Percentiles rank a stretch among this genome's conserved stretches.
phyloP scores from a whole-genome alignment of 1,140 invertebrate genomes.

The Phymastichus coffea region DNA sequence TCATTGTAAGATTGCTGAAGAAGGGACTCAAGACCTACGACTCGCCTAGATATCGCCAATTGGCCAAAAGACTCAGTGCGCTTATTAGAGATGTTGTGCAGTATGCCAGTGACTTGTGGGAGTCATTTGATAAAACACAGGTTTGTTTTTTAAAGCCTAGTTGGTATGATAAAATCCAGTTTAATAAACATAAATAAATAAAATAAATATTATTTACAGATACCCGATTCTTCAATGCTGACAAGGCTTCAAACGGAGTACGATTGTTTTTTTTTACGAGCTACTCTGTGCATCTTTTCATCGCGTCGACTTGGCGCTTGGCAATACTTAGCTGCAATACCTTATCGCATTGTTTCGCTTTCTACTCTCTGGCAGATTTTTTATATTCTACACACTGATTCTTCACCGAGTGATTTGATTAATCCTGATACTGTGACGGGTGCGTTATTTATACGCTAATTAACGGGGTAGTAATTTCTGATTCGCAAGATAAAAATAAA shows the following conservation, averaged over 20 bases:
- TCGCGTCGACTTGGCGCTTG: constrained; percentile 75
- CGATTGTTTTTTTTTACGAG: constrained; percentile 70
- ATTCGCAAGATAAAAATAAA: too few species aligned
- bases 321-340: constrained; percentile 81
- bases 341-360: constrained; percentile 68
- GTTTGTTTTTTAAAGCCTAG: constrained; percentile 28
- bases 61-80: constrained; percentile 69
- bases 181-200: too few species aligned
- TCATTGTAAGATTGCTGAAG: constrained; percentile 65
- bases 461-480: too few species aligned
- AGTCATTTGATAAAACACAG: constrained; percentile 57
- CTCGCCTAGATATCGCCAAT: constrained; percentile 67
- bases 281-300: constrained; percentile 71
- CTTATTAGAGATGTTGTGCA: constrained; percentile 72
- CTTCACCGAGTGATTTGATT: constrained; percentile 30
- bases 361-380: constrained; percentile 72
- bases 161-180: constrained; percentile 5
- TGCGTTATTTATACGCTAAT: constrained; percentile 19
- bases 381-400: constrained; percentile 61
- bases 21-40: constrained; percentile 70
- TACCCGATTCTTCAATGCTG: constrained; percentile 56
- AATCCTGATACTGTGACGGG: constrained; percentile 29
- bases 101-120: constrained; percentile 74
- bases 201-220: constrained; percentile 34
- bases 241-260: constrained; percentile 71